Base-by-base conservation (phyloP, 2,113 vertebrate species). In the Callaeas wilsoni region DNA sequence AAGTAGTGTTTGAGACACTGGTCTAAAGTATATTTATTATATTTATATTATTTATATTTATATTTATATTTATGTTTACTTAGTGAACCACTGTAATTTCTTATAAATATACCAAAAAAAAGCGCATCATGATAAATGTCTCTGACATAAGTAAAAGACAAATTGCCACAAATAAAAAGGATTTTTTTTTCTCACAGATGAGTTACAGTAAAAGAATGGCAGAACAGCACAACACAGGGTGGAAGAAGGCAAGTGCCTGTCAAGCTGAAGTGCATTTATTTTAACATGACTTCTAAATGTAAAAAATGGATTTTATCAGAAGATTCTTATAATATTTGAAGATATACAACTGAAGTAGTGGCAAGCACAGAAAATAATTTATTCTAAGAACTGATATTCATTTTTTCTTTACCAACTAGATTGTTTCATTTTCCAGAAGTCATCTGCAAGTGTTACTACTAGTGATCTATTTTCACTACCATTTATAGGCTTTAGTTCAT, bases 61-160 rank as follows among this genome's bases (percentile, higher is more conserved):
- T 23, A 20, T 32, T 73, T 46, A 16, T 59, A 20, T 46, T 65
- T 25, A 22, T 50, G 4, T n/a, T 87, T 82, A 33, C 9, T 63
- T 75, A 74, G 11, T 41, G 21, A 84, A 70, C 4, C 26, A 23
- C 35, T 80, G 53, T 10, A 68, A 57, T 86, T 69, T 57, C 46
- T 65, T 53, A 27, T n/a, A 65, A 44, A 73, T 53, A 56, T 20
- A n/a, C 2, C 12, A 6, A 41, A 6, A 76, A 76, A 65, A 18
- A 9, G 3, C 1, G 0, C 25, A 32, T 25, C 17, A 22, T 27
- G 9, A 12, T 33, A 56, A 50, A 7, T 65, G 27, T 10, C 37
- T 80, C 37, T 89, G 20, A 55, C 23, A 33, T 6, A 74, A 21
- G 6, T 57, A 64, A 90, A 70, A 69, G 4, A 65, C 1, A 88